Evolutionary conservation across 2,797 vertebrate species (phyloP), one percentile per base, ranked within the genome.

Genomic region (Lepus oiostolus): DNA sequence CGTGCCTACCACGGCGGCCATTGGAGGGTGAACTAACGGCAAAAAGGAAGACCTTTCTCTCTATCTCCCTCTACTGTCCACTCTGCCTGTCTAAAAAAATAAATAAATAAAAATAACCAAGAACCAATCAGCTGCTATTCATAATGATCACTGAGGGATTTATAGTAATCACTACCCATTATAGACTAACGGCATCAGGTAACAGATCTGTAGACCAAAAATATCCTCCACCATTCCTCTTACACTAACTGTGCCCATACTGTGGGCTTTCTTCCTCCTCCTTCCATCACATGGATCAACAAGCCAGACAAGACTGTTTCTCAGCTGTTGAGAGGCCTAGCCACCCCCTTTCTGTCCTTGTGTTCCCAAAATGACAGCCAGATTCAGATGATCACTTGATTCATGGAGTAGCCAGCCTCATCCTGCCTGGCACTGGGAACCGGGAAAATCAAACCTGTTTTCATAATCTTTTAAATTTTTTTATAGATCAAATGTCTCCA

Each of bases 191-290:
- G 82, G 67, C 54, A 2, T 82, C 91, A 95, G 94, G 96, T 96
- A 96, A 93, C 86, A 86, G 86, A 95, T 96, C 68, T 94, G 83
- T 50, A 71, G 84, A 87, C 81, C 81, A 88, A 94, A 97, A 95
- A 87, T 89, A 95, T 62, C 76, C 38, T 81, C 42, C 42, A 42
- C 42, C 42, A 42, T 42, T 42, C 42, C 42, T 42, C 42, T 42
- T 42, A 42, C 42, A 42, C 42, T 42, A 42, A 8, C 63, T 52
- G n/a, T 24, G 14, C 65, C 38, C 35, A 14, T 35, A 26, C 8
- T 11, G 28, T 38, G 24, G 7, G 11, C 22, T 68, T 32, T 38
- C 13, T 85, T 85, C 65, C 17, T 13, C 35, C 70, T 70, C 52
- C 38, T 58, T 30, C 58, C 42, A 62, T n/a, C 13, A 2, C 2